phyloP scores from a whole-genome alignment of 1,140 invertebrate genomes.

The Aplysia californica region DNA sequence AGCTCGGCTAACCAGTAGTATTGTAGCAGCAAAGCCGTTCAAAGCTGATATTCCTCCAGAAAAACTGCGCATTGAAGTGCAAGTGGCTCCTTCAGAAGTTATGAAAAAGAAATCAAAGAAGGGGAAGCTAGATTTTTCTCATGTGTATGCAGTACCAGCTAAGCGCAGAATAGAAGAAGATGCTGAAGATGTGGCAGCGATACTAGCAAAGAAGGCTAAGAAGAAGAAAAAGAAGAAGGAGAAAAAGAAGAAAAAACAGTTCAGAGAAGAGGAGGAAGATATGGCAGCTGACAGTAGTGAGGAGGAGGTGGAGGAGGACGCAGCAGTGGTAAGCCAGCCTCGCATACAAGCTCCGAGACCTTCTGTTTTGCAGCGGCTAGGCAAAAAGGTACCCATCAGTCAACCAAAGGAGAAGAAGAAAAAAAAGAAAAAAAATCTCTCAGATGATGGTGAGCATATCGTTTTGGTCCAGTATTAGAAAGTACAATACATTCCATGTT shows the following conservation, averaged over 20 bases:
- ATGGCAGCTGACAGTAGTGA: not conserved
- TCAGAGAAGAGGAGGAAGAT: not conserved
- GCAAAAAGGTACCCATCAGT: slow-evolving; percentile 14
- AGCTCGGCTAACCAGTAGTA: slow-evolving; percentile 8
- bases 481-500: too few relatives aligned
- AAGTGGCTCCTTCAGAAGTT: not conserved
- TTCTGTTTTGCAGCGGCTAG: slow-evolving; percentile 4
- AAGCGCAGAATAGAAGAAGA: slow-evolving; percentile 3
- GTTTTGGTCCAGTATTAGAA: too few relatives aligned
- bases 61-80: slow-evolving; percentile 10
- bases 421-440: slow-evolving; percentile 17
- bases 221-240: slow-evolving; percentile 25
- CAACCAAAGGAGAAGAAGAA: slow-evolving; percentile 15
- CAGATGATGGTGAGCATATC: slow-evolving; percentile 27
- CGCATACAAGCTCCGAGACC: not conserved
- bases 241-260: not conserved
- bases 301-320: not conserved
- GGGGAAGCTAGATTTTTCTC: slow-evolving; percentile 14
- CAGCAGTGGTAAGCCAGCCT: not conserved
- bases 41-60: slow-evolving; percentile 8
- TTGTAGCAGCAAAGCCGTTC: slow-evolving; percentile 18
- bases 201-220: slow-evolving; percentile 1
- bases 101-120: slow-evolving; percentile 8
- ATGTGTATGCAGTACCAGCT: slow-evolving; percentile 19
- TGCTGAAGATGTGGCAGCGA: not conserved